Conservation (phyloP, 2,113 vertebrate genomes). For the Chionodraco myersi region DNA sequence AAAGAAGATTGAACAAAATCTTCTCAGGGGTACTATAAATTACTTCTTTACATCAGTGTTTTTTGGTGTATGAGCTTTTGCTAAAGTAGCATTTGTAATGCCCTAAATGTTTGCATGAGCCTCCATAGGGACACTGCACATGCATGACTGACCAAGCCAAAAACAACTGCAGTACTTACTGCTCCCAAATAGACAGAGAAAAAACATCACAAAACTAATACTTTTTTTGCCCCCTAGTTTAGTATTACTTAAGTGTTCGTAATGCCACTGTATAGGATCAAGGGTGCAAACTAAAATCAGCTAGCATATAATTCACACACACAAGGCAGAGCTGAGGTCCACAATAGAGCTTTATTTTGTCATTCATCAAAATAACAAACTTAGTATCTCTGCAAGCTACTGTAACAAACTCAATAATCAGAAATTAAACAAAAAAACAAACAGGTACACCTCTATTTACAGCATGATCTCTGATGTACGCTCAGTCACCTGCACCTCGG, state of each 20-base stretch:
- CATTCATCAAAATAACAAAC: conserved; percentile 80
- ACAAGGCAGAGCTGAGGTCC: conserved; percentile 66
- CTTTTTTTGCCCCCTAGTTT: no score
- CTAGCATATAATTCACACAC: conserved; percentile 27
- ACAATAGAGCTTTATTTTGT: conserved; percentile 82
- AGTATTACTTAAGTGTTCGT: not conserved
- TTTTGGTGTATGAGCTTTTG: not conserved
- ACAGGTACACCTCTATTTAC: conserved; percentile 77
- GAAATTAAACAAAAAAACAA: conserved; percentile 44
- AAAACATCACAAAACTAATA: not conserved
- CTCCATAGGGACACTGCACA: conserved; percentile 19
- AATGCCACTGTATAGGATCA: not conserved
- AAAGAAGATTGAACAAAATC: not conserved
- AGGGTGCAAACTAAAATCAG: not conserved
- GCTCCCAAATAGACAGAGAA: not conserved
- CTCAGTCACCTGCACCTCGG: conserved; percentile 45
- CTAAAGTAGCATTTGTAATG: conserved; percentile 9
- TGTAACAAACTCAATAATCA: conserved; percentile 79
- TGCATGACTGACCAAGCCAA: conserved; percentile 41
- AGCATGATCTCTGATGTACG: conserved; percentile 65
- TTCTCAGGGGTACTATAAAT: not conserved
- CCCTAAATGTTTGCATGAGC: conserved; percentile 29
- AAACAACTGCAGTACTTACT: conserved; percentile 4
- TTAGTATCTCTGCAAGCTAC: conserved; percentile 81
- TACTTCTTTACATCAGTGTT: not conserved